These are phyloP conservation scores for Helogale parvula DNA, from an alignment of 2,113 vertebrate genomes.

Conservation along the genomic window DNA sequence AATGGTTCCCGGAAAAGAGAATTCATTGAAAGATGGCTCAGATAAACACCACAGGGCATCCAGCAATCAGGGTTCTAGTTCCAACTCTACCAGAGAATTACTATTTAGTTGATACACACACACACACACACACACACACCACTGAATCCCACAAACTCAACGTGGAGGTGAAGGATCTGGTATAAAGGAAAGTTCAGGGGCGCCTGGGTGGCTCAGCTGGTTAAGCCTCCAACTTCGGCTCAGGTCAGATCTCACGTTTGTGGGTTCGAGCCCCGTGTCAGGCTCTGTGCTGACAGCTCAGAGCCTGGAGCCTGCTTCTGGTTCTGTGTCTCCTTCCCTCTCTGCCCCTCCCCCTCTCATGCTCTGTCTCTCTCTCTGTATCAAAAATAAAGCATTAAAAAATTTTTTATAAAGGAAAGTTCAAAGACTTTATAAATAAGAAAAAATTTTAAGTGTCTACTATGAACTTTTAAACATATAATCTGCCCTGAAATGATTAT, in stretches of 20 bases:
- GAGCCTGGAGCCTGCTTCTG: no score
- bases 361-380: no score
- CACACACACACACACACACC: not conserved
- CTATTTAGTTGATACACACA: not conserved
- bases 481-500: slow-evolving; percentile 8
- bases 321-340: no score
- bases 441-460: not conserved
- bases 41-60: not conserved
- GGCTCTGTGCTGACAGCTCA: no score
- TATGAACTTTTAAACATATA: not conserved
- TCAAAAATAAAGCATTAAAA: no score
- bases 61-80: not conserved
- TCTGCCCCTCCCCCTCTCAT: no score
- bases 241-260: no score
- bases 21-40: not conserved
- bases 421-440: not conserved
- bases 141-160: not conserved
- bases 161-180: not conserved
- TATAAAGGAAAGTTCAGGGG: not conserved
- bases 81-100: not conserved
- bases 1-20: not conserved
- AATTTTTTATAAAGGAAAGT: not conserved
- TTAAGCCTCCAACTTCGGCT: no score
- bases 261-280: no score
- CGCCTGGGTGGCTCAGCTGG: no score